Evolutionary conservation across 2,888 invertebrate species (phyloP).

Genomic region (Synanthedon andrenaeformis): DNA sequence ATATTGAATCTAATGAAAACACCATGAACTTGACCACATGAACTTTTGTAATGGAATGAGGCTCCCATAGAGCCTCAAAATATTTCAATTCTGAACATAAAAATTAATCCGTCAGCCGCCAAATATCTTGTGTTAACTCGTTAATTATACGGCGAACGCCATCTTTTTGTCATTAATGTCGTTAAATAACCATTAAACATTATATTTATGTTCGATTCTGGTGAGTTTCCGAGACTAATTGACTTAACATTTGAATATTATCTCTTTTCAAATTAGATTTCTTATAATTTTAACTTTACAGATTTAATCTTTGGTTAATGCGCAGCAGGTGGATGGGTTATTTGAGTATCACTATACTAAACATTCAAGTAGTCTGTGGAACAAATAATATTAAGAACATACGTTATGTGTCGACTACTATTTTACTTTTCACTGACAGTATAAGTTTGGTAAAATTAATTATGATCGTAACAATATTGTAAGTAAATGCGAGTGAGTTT

Average conservation of each 20-base stretch:
- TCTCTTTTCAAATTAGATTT: neutral
- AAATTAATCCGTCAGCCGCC: neutral
- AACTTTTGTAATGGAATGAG: too few relatives aligned
- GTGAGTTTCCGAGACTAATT: neutral
- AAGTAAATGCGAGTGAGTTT: too few relatives aligned
- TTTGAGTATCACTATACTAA: too few relatives aligned
- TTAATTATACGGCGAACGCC: neutral
- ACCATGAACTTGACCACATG: too few relatives aligned
- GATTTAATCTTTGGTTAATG: neutral
- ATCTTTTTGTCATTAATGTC: neutral
- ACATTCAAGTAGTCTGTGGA: too few relatives aligned
- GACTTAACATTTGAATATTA: neutral
- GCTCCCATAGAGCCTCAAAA: neutral
- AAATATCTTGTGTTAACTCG: neutral
- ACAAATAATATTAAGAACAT: too few relatives aligned
- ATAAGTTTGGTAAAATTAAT: too few relatives aligned
- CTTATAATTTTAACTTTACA: neutral
- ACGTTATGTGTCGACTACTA: too few relatives aligned
- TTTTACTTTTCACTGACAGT: too few relatives aligned
- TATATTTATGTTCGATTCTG: neutral
- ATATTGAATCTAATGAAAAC: too few relatives aligned
- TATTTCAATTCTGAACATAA: neutral
- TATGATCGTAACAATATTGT: too few relatives aligned
- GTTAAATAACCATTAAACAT: neutral
- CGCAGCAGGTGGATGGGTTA: neutral